A percentile compares a stretch with the other conserved stretches of the same genome.
phyloP scores from a whole-genome alignment of 2,888 invertebrate genomes.

The Harpalus rufipes region DNA sequence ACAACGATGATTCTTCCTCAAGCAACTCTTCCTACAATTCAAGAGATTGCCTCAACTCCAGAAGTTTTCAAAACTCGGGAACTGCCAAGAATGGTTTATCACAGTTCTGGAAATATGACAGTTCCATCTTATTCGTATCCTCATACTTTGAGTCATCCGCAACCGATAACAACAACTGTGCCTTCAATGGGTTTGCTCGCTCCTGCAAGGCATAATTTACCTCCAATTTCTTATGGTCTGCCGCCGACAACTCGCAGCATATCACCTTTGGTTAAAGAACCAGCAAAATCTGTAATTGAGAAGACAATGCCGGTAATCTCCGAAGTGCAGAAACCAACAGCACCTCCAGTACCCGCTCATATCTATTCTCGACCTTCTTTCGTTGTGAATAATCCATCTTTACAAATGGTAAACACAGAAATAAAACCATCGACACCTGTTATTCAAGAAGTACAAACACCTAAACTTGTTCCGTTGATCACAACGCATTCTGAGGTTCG shows the following conservation, averaged over 20 bases:
- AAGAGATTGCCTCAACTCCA: constrained; percentile 73
- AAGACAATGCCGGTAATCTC: constrained; percentile 57
- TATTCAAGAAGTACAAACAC: constrained; percentile 65
- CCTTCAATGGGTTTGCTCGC: constrained; percentile 67
- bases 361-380: constrained; percentile 58
- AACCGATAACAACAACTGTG: constrained; percentile 48
- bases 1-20: constrained; percentile 77
- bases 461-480: constrained; percentile 54
- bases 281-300: constrained; percentile 68
- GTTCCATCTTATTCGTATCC: constrained; percentile 71
- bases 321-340: constrained; percentile 32
- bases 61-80: constrained; percentile 71
- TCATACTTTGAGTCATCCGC: constrained; percentile 65
- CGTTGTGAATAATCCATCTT: constrained; percentile 17
- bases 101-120: constrained; percentile 69
- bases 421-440: constrained; percentile 60
- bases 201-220: constrained; percentile 70
- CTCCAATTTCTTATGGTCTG: constrained; percentile 69
- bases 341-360: constrained; percentile 12
- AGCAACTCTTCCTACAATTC: constrained; percentile 71
- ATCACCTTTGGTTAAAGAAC: constrained; percentile 68
- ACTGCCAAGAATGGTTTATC: constrained; percentile 77
- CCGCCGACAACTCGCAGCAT: constrained; percentile 61
- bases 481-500: constrained; percentile 55
- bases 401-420: constrained; percentile 57